These are phyloP conservation scores for Oophaga pumilio DNA, from an alignment of 2,113 vertebrate species.

Conservation along the genomic window DNA sequence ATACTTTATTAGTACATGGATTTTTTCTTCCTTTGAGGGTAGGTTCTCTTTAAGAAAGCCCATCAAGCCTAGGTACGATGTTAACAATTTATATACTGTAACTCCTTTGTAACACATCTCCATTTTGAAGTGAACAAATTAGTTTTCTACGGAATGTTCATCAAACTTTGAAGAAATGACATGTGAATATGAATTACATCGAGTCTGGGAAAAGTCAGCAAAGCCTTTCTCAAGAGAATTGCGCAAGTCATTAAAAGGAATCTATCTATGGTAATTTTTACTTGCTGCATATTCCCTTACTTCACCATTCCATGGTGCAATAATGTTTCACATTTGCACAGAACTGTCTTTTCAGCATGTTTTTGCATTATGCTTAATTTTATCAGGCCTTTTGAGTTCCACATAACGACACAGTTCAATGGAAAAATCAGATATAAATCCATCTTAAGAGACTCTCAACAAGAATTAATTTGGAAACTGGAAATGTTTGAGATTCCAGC, in stretches of 20 bases:
- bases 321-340: slow-evolving; percentile 69
- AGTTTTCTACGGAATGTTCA: slow-evolving; percentile 26
- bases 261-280: slow-evolving; percentile 68
- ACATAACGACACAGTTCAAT: slow-evolving; percentile 79
- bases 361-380: slow-evolving; percentile 79
- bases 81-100: background rate
- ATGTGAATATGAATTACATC: slow-evolving; percentile 55
- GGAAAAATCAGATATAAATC: slow-evolving; percentile 82
- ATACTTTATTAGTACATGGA: background rate
- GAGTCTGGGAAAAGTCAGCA: slow-evolving; percentile 62
- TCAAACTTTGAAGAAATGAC: slow-evolving; percentile 21
- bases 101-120: accelerated
- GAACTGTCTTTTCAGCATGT: slow-evolving; percentile 81
- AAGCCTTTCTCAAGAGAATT: slow-evolving; percentile 63
- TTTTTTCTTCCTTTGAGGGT: background rate
- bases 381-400: slow-evolving; percentile 73
- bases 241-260: slow-evolving; percentile 69
- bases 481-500: slow-evolving; percentile 78
- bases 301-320: slow-evolving; percentile 69
- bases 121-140: background rate
- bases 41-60: background rate
- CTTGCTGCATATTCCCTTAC: slow-evolving; percentile 69
- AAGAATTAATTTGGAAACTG: slow-evolving; percentile 81
- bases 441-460: slow-evolving; percentile 83
- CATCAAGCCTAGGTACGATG: background rate